Base-by-base conservation (phyloP, 2,113 vertebrate genomes). In the Ctenomys sociabilis region DNA sequence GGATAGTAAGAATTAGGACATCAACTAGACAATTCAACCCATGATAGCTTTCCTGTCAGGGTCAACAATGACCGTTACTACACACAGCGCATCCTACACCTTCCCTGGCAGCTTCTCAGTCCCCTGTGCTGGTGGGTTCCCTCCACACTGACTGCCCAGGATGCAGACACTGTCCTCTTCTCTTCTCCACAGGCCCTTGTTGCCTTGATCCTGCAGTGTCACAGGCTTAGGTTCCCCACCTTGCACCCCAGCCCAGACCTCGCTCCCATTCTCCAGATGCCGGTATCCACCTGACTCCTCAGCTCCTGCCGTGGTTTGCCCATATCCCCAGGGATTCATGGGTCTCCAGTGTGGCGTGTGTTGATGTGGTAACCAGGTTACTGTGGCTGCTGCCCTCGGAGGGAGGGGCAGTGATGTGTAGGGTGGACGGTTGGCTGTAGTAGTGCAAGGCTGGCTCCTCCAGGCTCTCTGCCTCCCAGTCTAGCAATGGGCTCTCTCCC, bases 321-420 rank as follows among this genome's bases (percentile, higher is more conserved):
- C 11, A 26, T 14, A 12, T 75, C 37, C 73, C 40, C 40, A 80
- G 45, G 77, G 45, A 7, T 30, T 49, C 77, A 19, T 3, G 30
- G 43, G 17, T 52, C 45, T 30, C 45, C 77, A 80, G 45, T 32
- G 43, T 32, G 14, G 30, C 2, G 8, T n/a, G 45, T 32, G 77
- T 54, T 35, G 77, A 78, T 43, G 13, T 32, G 75, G 75, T 28
- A 43, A 43, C 43, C 28, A 78, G 75, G 45, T 80, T 17, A 35
- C 77, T 0, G 16, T 54, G 77, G 49, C 45, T 10, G 16, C 45
- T 32, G 14, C 77, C 77, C 77, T 80, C 3, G 7, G 45, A 52
- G 10, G 30, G 30, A 35, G 17, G 30, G 45, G 32, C 30, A 21
- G 16, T 19, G 30, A 1, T 3, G 5, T 2, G 7, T 3, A 2